Evolutionary conservation across 2,888 invertebrate genomes (phyloP).

Genomic region (Drosophila buzzatii): DNA sequence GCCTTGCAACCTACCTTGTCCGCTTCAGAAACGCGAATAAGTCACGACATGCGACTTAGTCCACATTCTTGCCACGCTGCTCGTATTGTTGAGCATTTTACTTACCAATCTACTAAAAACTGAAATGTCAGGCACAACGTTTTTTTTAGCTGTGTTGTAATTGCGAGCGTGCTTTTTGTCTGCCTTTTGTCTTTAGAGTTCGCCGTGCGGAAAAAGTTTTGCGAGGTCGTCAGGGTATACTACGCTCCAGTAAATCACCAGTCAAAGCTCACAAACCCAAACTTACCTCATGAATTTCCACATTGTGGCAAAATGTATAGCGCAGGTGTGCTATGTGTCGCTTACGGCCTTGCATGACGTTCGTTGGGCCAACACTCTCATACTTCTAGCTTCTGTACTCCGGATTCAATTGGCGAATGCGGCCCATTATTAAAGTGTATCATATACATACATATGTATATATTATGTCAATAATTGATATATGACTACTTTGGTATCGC

Average conservation of each 20-base stretch:
- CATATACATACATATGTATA: constrained; percentile 27
- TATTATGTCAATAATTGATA: constrained; percentile 67
- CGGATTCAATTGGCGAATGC: neutral
- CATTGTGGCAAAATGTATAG: neutral
- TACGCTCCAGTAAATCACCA: constrained; percentile 13
- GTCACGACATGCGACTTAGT: constrained; percentile 64
- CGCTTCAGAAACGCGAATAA: constrained; percentile 72
- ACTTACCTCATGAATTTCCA: constrained; percentile 10
- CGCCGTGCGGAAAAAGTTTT: constrained; percentile 52
- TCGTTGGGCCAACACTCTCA: constrained; percentile 22
- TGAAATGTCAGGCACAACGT: constrained; percentile 70
- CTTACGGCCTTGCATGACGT: constrained; percentile 51
- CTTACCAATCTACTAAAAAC: constrained; percentile 43
- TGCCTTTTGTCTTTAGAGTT: constrained; percentile 61
- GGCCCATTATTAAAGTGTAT: constrained; percentile 50
- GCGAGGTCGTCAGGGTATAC: constrained; percentile 29
- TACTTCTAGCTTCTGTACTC: constrained; percentile 6
- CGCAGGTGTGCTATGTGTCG: constrained; percentile 48
- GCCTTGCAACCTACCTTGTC: constrained; percentile 55
- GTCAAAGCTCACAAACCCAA: constrained; percentile 27
- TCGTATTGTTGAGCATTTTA: constrained; percentile 72
- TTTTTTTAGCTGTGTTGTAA: constrained; percentile 66
- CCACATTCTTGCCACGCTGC: constrained; percentile 29
- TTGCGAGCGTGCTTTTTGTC: constrained; percentile 69
- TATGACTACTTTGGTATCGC: constrained; percentile 37